These are phyloP conservation scores for Schizopygopsis malacanthus DNA, from an alignment of 2,797 vertebrate genomes.

Conservation along the genomic window DNA sequence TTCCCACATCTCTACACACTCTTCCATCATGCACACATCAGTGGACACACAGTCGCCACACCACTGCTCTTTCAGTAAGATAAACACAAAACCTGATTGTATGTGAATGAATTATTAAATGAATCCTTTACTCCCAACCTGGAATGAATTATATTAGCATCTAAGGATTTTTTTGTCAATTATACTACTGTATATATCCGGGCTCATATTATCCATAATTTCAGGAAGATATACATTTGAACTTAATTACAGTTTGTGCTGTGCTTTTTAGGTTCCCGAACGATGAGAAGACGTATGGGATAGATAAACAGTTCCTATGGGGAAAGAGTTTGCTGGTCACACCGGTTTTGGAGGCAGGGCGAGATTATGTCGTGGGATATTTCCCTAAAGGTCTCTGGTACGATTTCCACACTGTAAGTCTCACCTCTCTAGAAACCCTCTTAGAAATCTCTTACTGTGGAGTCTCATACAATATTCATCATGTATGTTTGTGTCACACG, in stretches of 20 bases:
- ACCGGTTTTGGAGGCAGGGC: conserved; percentile 81
- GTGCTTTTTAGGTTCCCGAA: conserved; percentile 77
- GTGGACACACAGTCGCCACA: conserved; percentile 82
- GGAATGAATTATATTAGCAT: too few species aligned
- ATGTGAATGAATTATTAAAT: neutral
- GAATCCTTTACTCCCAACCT: neutral
- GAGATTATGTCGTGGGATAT: conserved; percentile 79
- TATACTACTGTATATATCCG: neutral
- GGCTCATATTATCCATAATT: neutral
- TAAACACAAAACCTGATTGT: neutral
- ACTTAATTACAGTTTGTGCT: neutral
- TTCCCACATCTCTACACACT: conserved; percentile 88
- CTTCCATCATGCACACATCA: conserved; percentile 83
- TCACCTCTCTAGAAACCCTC: neutral
- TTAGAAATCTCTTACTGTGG: neutral
- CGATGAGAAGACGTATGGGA: conserved; percentile 77
- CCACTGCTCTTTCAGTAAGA: conserved; percentile 89
- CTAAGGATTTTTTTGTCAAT: neutral
- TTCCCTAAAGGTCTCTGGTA: conserved; percentile 86
- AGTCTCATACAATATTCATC: neutral
- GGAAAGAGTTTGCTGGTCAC: conserved; percentile 86
- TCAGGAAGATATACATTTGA: neutral
- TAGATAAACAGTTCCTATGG: conserved; percentile 90
- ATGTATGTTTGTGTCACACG: conserved; percentile 16
- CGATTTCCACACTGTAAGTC: conserved; percentile 85